Conservation (phyloP, 2,888 invertebrate genomes). For the Agrochola lota region DNA sequence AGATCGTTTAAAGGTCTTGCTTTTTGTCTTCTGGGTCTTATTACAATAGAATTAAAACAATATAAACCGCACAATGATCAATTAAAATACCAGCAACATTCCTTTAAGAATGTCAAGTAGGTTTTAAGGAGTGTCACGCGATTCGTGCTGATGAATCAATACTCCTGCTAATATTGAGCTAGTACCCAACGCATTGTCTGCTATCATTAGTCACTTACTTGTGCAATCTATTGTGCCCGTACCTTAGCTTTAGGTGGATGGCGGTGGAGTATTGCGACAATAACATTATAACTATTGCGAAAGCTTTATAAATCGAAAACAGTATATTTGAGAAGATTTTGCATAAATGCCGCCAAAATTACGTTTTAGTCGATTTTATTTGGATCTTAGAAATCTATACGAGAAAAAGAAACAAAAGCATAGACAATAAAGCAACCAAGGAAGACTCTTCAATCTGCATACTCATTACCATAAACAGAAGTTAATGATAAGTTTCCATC, state of each 20-base stretch:
- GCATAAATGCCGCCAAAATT: neutral
- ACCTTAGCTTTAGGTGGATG: constrained; percentile 46
- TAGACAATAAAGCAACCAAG: constrained; percentile 23
- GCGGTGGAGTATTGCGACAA: constrained; percentile 48
- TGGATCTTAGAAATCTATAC: neutral
- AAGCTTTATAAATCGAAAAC: neutral
- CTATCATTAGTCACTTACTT: constrained; percentile 66
- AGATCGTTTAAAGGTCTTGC: neutral
- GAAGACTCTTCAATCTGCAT: constrained; percentile 41
- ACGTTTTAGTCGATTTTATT: constrained; percentile 3
- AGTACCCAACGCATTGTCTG: constrained; percentile 63
- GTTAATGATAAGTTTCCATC: constrained; percentile 52
- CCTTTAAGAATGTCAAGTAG: constrained; percentile 46
- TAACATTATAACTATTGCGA: constrained; percentile 25
- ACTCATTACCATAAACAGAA: constrained; percentile 60
- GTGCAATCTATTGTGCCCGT: constrained; percentile 66
- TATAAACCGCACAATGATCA: constrained; percentile 53
- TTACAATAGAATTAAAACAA: constrained; percentile 10
- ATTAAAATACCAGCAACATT: constrained; percentile 45
- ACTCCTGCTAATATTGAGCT: constrained; percentile 49
- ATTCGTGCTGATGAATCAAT: constrained; percentile 64
- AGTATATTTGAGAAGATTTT: neutral
- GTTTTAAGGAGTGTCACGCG: constrained; percentile 45
- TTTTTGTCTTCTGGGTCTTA: constrained; percentile 8
- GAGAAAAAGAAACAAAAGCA: neutral